phyloP scores from a whole-genome alignment of 2,797 vertebrate genomes.

The Pseudopleuronectes americanus region DNA sequence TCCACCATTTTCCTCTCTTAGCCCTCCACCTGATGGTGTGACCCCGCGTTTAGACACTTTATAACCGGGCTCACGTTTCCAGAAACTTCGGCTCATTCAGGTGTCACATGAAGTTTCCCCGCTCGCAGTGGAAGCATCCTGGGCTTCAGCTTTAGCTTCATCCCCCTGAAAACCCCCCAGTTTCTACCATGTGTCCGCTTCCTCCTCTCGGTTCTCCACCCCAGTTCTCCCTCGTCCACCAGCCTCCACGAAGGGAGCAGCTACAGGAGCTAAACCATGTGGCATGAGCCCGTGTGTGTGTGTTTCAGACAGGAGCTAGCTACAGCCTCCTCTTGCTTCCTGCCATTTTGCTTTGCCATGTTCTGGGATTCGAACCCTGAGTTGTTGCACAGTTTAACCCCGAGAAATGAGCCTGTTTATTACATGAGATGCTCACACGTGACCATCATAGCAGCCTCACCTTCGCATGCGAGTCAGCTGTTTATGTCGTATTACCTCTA shows the following conservation, averaged over 20 bases:
- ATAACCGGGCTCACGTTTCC: background rate
- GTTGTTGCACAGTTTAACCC: too few relatives aligned
- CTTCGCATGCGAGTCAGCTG: too few relatives aligned
- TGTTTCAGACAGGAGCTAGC: constrained; percentile 21
- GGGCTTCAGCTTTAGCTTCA: too few relatives aligned
- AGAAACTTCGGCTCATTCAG: constrained; percentile 38
- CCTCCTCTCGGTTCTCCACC: background rate
- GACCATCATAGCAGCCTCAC: too few relatives aligned
- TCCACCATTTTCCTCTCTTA: too few relatives aligned
- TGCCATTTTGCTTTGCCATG: too few relatives aligned
- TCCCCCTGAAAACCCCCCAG: background rate
- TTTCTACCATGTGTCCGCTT: background rate
- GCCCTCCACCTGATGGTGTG: background rate
- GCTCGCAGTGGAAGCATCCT: too few relatives aligned
- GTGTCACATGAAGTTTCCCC: too few relatives aligned
- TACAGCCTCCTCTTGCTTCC: background rate
- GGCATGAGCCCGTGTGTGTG: constrained; percentile 13
- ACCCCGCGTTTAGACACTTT: background rate
- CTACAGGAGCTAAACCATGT: constrained; percentile 53
- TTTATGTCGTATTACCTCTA: too few relatives aligned
- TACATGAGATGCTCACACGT: too few relatives aligned
- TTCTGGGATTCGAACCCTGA: too few relatives aligned
- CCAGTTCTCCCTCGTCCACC: background rate
- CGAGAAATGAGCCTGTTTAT: too few relatives aligned
- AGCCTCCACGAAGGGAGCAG: background rate